Evolutionary conservation across 2,797 vertebrate species (phyloP), one percentile per base, ranked within the genome.

Genomic region (Peromyscus melanophrys): DNA sequence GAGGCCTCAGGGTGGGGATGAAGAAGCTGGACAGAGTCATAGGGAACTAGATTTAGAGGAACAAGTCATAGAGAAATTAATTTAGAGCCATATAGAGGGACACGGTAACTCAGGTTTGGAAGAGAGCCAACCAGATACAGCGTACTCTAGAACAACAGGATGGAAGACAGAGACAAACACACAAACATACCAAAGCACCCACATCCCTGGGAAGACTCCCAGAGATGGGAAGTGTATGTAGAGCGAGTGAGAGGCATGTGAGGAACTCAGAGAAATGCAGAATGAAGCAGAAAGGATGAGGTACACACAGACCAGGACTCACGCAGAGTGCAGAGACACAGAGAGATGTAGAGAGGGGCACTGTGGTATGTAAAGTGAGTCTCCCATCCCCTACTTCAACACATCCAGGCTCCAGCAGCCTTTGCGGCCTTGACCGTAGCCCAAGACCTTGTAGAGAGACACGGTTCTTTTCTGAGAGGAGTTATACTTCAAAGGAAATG

Each of bases 391-490:
- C 34, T 16, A 31, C 6, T 3, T 40, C 16, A n/a, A 1, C 12
- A 7, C 4, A 21, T 6, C 8, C 0, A 4, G 8, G 9, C 27
- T 78, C 29, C 59, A 25, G 55, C 6, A 69, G 63, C 13, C 29
- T 71, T 4, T 25, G 29, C 3, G 25, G 4, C 29, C 27, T 73
- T n/a, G 21, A 59, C 11, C 57, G 40, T 16, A 31, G 23, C 25
- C 40, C 57, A 95, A 67, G 43, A 6, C n/a, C 73, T 92, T 23
- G 17, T 27, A 52, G 27, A 92, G 52, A 77, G 80, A 78, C 61
- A 43, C 0, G 1, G 34, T 2, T 67, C 16, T 78, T 92, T 96
- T 12, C 63, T 3, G 12, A 87, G 55, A 91, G 25, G 14, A 65
- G 12, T 81, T 63, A 31, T 25, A 14, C 23, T 75, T 59, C 11